phyloP scores from a whole-genome alignment of 2,888 invertebrate genomes.

The Neoascia interrupta region DNA sequence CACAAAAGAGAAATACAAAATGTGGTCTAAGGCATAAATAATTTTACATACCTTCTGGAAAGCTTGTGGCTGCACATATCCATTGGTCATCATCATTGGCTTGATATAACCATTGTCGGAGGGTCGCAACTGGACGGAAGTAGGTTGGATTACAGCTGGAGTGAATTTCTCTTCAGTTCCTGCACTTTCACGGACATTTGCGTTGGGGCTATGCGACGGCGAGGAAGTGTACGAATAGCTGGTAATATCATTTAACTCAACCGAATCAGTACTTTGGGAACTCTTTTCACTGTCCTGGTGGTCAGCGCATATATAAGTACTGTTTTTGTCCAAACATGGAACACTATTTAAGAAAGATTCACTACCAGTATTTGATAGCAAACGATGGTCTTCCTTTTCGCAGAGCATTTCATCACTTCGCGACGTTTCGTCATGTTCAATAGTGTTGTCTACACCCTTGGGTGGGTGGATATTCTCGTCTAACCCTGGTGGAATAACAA shows the following conservation, averaged over 20 bases:
- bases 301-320: constrained; percentile 45
- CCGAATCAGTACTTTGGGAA: constrained; percentile 69
- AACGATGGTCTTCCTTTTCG: constrained; percentile 69
- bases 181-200: constrained; percentile 16
- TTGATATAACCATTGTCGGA: constrained; percentile 64
- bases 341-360: constrained; percentile 52
- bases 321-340: constrained; percentile 56
- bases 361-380: constrained; percentile 66
- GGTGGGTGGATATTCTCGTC: constrained; percentile 70
- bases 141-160: constrained; percentile 29
- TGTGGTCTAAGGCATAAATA: not conserved
- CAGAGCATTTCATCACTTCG: constrained; percentile 69
- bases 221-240: constrained; percentile 67
- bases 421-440: constrained; percentile 62
- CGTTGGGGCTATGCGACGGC: constrained; percentile 58
- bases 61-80: constrained; percentile 72
- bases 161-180: constrained; percentile 36
- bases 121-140: constrained; percentile 50
- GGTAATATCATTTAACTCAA: constrained; percentile 72
- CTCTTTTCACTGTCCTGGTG: constrained; percentile 64
- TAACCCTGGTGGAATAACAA: constrained; percentile 73
- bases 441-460: constrained; percentile 70
- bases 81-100: constrained; percentile 63
- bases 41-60: constrained; percentile 71
- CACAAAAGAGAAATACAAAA: not conserved